phyloP scores from a whole-genome alignment of 2,888 invertebrate genomes.

The Stenichneumon culpator region DNA sequence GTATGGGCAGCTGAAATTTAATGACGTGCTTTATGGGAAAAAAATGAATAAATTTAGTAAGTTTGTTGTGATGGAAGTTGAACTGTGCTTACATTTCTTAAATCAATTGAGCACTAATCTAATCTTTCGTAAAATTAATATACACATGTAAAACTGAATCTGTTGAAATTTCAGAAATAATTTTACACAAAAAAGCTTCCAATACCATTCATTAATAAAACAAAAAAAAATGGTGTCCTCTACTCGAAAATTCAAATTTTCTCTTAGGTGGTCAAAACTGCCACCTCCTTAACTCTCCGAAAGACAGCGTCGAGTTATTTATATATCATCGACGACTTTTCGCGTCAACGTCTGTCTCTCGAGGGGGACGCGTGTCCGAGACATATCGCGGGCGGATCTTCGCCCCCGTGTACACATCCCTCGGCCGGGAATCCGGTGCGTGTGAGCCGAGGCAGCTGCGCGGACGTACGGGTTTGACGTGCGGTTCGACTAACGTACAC shows the following conservation, averaged over 20 bases:
- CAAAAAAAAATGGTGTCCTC: no score
- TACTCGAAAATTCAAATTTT: not conserved
- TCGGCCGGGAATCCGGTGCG: conserved; percentile 27
- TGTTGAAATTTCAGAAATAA: no score
- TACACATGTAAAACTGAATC: no score
- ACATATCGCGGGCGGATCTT: conserved; percentile 33
- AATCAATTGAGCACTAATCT: no score
- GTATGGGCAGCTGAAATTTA: no score
- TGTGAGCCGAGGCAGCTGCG: conserved; percentile 41
- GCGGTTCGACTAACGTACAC: conserved; percentile 21
- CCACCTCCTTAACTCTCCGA: not conserved
- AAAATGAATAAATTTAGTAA: no score
- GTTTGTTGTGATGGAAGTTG: no score
- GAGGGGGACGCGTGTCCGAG: not conserved
- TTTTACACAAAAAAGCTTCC: no score
- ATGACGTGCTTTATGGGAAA: no score
- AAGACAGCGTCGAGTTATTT: conserved; percentile 1
- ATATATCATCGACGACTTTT: conserved; percentile 15
- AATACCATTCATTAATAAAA: no score
- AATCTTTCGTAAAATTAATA: no score
- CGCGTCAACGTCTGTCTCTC: not conserved
- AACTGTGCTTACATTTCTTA: no score
- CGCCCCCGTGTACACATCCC: not conserved
- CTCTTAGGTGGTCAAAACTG: not conserved
- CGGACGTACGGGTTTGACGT: conserved; percentile 32